Percentiles rank a stretch among this genome's conserved stretches.
These are phyloP conservation scores for Slavum lentiscoides DNA, from an alignment of 2,888 invertebrate species.

Conservation along the genomic window DNA sequence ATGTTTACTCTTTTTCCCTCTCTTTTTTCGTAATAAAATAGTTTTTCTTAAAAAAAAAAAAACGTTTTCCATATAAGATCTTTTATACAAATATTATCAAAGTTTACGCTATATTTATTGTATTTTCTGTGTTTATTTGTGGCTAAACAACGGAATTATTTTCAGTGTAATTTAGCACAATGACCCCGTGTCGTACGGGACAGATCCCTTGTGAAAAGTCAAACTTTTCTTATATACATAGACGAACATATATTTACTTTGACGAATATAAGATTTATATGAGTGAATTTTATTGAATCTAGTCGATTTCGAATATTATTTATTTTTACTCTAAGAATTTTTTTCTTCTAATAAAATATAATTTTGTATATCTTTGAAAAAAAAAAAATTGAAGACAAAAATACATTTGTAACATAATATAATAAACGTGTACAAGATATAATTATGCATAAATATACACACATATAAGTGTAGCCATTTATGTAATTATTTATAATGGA, in stretches of 20 bases:
- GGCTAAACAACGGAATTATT: constrained; percentile 3
- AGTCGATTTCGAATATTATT: too few species aligned
- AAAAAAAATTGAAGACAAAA: too few species aligned
- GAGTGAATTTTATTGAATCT: background rate
- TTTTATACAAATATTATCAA: background rate
- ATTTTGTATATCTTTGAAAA: too few species aligned
- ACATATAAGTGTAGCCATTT: too few species aligned
- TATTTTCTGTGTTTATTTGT: background rate
- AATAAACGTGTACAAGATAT: too few species aligned
- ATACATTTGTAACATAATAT: too few species aligned
- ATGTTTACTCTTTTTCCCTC: background rate
- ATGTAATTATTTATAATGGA: too few species aligned
- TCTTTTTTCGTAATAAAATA: background rate
- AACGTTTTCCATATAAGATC: background rate
- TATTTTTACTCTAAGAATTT: too few species aligned
- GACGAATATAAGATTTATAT: background rate
- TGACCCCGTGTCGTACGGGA: background rate
- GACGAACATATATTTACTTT: background rate
- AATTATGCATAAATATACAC: too few species aligned
- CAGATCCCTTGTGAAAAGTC: background rate
- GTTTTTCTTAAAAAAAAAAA: background rate
- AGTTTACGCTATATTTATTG: background rate
- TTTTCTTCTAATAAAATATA: too few species aligned
- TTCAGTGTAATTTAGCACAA: constrained; percentile 10
- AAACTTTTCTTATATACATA: background rate